phyloP scores from a whole-genome alignment of 2,797 vertebrate species.

The Distichodus sexfasciatus region DNA sequence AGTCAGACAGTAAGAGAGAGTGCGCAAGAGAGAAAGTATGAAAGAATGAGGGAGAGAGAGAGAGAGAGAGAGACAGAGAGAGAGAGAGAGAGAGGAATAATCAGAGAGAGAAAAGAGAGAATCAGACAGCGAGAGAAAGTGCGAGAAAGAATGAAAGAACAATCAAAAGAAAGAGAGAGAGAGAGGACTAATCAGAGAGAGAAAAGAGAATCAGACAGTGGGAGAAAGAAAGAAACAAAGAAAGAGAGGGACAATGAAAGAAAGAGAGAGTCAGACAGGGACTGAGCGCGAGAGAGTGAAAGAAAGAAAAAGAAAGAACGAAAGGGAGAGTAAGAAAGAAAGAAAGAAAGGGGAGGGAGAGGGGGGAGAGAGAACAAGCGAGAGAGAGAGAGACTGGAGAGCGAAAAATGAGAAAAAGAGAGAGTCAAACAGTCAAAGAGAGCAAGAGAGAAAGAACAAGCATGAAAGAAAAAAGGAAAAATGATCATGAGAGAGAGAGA shows the following conservation, averaged over 20 bases:
- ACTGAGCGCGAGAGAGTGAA: background rate
- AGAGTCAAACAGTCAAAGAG: background rate
- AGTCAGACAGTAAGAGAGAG: no score
- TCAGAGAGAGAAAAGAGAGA: no score
- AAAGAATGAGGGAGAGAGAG: no score
- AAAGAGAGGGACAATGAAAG: background rate
- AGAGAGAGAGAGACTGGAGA: background rate
- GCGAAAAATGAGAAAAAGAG: background rate
- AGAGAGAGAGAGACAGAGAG: no score
- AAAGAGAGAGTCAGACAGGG: constrained; percentile 1
- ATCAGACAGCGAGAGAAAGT: no score
- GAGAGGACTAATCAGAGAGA: background rate
- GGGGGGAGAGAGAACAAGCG: constrained; percentile 60
- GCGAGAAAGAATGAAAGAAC: no score
- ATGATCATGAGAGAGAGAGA: background rate
- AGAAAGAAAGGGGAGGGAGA: no score
- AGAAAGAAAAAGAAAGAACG: background rate
- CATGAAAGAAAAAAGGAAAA: no score
- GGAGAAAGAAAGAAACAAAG: no score
- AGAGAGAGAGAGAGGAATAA: no score
- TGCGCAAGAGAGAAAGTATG: no score
- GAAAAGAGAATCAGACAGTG: background rate
- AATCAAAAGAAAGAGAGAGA: constrained; percentile 21
- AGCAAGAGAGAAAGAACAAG: background rate
- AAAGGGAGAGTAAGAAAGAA: background rate